These are phyloP conservation scores for Semibalanus balanoides DNA, from an alignment of 1,140 invertebrate species.

Conservation along the genomic window DNA sequence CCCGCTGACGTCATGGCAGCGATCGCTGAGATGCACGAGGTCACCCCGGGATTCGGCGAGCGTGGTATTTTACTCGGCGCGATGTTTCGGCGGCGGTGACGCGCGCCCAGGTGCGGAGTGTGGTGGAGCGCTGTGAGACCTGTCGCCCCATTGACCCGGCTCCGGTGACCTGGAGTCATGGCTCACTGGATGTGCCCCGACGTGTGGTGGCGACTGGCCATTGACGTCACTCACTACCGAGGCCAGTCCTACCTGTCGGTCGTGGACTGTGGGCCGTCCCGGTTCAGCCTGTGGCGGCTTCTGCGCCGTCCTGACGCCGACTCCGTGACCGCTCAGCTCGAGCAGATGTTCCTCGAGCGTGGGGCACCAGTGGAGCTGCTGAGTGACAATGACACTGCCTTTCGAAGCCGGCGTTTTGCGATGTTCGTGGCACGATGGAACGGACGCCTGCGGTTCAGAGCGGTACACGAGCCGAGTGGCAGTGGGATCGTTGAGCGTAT, in stretches of 20 bases:
- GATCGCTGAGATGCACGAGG: neutral
- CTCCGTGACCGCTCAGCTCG: neutral
- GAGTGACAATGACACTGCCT: neutral
- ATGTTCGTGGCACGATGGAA: neutral
- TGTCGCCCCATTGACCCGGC: neutral
- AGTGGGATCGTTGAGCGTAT: neutral
- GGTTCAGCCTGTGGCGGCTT: neutral
- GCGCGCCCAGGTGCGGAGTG: neutral
- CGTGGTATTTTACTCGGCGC: neutral
- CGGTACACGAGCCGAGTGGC: neutral
- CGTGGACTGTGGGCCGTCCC: neutral
- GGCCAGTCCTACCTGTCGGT: neutral
- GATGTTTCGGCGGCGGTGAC: neutral
- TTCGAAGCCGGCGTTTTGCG: neutral
- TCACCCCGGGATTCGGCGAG: neutral
- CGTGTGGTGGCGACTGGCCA: neutral
- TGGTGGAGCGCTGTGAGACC: neutral
- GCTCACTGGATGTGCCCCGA: neutral
- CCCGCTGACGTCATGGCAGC: neutral
- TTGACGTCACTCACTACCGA: neutral
- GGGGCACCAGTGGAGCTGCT: neutral
- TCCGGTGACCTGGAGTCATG: neutral
- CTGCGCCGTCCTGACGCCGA: neutral
- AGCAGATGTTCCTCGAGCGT: neutral
- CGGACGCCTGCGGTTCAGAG: neutral